Evolutionary conservation across 2,888 invertebrate species (phyloP), one percentile per base, ranked within the genome.

Genomic region (Acronicta psi): DNA sequence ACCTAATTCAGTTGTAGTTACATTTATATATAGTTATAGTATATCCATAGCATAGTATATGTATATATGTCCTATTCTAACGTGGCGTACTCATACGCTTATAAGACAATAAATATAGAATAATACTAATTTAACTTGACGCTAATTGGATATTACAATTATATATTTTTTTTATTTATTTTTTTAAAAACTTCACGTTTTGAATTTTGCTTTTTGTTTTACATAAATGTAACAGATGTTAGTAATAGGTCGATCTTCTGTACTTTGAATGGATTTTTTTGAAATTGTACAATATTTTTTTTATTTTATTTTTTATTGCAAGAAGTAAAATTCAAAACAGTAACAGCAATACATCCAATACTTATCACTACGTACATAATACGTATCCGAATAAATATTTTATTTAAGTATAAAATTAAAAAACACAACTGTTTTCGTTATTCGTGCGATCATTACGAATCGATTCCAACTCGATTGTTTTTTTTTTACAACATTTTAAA

Each of bases 351-450:
- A 70, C 62, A 68, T 67, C 53, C 65, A 58, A 73, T 72, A 74
- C 45, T 87, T 89, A 89, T 71, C 67, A 68, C 85, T 88, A 91
- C 83, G 81, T 86, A 88, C 82, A 83, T 81, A 72, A 86, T 89
- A 91, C 87, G 88, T 90, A 90, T 89, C 74, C 84, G 86, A 91
- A 91, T 91, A 91, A 91, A 92, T 91, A 91, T 87, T 85, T 77
- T 72, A 74, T 86, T 87, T 89, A 90, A 89, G 91, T 92, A 93
- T 91, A 92, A 92, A 93, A 92, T 90, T 91, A 89, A 91, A 91
- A 92, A 89, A 89, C 86, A 89, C 89, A 91, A 90, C 88, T 85
- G 83, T 79, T 87, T 89, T 83, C 86, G 85, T 83, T 78, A 80
- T 85, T 88, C 82, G 86, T 87, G 86, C 84, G 84, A 81, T 66